Evolutionary conservation across 2,113 vertebrate genomes (phyloP).

Genomic region (Aphelocoma coerulescens): DNA sequence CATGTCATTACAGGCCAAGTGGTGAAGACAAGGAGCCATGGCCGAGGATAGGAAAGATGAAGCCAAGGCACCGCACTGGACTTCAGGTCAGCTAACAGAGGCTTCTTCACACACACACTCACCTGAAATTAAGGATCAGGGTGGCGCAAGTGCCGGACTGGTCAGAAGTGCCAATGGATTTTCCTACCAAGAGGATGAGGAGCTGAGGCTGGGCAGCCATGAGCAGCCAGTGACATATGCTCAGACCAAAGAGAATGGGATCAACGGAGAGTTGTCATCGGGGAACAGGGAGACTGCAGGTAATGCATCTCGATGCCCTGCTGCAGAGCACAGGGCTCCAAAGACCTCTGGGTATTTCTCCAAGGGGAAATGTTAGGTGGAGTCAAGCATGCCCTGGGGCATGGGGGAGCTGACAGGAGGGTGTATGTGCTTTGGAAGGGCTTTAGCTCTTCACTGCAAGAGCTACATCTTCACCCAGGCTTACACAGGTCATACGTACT

Average conservation of each 20-base stretch:
- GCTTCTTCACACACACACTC: conserved; percentile 72
- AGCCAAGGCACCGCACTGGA: conserved; percentile 88
- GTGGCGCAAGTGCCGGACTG: conserved; percentile 66
- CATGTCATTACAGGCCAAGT: conserved; percentile 50
- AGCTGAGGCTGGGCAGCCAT: conserved; percentile 75
- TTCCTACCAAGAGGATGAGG: conserved; percentile 81
- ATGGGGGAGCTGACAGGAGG: not conserved
- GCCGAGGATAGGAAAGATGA: conserved; percentile 93
- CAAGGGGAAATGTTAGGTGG: not conserved
- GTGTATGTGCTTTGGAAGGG: not conserved
- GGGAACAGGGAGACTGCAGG: conserved; percentile 91
- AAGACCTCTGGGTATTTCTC: not conserved
- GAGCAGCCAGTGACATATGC: conserved; percentile 72
- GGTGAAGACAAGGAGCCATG: conserved; percentile 74
- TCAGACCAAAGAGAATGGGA: conserved; percentile 88
- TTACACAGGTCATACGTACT: not conserved
- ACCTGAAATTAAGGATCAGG: conserved; percentile 83
- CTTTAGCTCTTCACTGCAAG: not conserved
- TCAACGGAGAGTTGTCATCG: conserved; percentile 88
- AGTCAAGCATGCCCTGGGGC: not conserved
- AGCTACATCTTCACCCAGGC: not conserved
- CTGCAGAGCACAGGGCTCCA: not conserved
- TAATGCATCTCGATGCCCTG: conserved; percentile 47
- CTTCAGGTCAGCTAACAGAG: conserved; percentile 79
- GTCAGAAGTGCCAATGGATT: conserved; percentile 90